Base-by-base conservation (phyloP, 2,888 invertebrate species). In the Aleiodes leptofemur region DNA sequence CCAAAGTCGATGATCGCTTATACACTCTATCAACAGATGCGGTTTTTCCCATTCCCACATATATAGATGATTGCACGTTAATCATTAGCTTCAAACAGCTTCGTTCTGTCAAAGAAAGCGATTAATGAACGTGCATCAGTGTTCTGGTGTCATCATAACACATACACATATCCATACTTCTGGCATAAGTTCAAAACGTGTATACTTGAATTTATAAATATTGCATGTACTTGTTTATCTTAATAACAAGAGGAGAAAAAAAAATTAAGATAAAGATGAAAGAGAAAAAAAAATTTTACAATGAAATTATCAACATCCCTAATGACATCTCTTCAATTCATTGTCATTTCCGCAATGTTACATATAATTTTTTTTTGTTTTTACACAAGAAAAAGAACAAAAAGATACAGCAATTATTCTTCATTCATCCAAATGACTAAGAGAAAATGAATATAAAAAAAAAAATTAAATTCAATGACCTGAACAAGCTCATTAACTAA, bases 1-100 rank as follows among this genome's bases (percentile, higher is more conserved):
- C 59, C 59, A 59, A 59, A 59, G 59, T 59, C 59, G 13, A 57
- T 57, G 34, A 13, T 13, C 34, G 57, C 29, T 29, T 13, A 50
- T 50, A 13, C 57, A n/a, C n/a, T 14, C 34, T 34, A 59, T 59
- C 31, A 59, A 59, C 59, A 59, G 59, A 59, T 34, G 59, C 13
- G 57, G n/a, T 59, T 59, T 59, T 59, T 59, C 59, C 59, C 14
- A 34, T 59, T 11, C 31, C 8, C 38, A 31, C 31, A 57, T 31
- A 59, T 57, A 57, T 57, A 29, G 57, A 57, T 4, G 57, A 31
- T 57, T 23, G 34, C 29, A 29, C 57, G 57, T 57, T 57, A 57
- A 57, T 57, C 57, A 57, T 31, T 29, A 4, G 31, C 34, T 11
- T 29, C 29, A 29, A 56, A 57, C 57, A 57, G 29, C 57, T 57